These are phyloP conservation scores for Protosalanx chinensis DNA, from an alignment of 2,797 vertebrate species.

Conservation along the genomic window DNA sequence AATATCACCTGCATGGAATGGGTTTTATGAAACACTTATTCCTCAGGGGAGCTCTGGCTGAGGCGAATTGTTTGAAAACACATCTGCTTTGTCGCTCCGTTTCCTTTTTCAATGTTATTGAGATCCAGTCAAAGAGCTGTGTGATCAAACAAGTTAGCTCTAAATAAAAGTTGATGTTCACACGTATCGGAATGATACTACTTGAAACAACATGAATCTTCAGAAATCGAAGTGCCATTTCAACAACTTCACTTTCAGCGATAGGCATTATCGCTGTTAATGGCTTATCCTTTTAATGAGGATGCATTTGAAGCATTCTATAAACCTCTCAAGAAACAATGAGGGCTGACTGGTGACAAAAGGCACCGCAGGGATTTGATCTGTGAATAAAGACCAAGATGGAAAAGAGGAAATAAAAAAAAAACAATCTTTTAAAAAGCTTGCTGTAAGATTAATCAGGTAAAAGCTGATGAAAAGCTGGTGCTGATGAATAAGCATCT, in stretches of 20 bases:
- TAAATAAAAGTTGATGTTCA: neutral
- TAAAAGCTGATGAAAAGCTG: neutral
- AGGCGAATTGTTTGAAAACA: neutral
- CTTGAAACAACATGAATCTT: too few species aligned
- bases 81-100: neutral
- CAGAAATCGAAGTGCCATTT: neutral
- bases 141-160: neutral
- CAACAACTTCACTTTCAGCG: neutral
- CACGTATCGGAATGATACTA: neutral
- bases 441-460: neutral
- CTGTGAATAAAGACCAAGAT: neutral
- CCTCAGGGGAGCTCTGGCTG: slow-evolving; percentile 5
- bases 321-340: slow-evolving; percentile 5
- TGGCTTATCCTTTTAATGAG: slow-evolving; percentile 20
- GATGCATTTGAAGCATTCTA: slow-evolving; percentile 29
- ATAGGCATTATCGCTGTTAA: slow-evolving; percentile 20
- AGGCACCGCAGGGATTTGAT: neutral
- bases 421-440: neutral
- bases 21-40: slow-evolving; percentile 35
- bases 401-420: neutral
- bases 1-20: slow-evolving; percentile 47
- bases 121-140: neutral
- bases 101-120: neutral
- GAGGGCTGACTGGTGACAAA: slow-evolving; percentile 17
- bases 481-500: too few species aligned